Conservation (phyloP, 2,888 invertebrate genomes). For the Pheosia tremula region DNA sequence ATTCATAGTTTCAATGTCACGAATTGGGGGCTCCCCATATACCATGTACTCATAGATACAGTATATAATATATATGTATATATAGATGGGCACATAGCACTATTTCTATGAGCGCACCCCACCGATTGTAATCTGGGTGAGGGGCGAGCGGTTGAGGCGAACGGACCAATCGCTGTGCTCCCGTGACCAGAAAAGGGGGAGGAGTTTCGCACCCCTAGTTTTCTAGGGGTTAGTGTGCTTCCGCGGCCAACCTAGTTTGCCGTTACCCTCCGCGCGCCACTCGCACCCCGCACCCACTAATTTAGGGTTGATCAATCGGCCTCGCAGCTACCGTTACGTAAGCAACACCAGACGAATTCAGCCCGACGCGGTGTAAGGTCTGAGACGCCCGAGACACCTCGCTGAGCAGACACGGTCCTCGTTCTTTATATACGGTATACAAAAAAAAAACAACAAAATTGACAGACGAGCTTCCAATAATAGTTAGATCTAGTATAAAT, state of each 20-base stretch:
- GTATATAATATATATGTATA: slow-evolving; percentile 58
- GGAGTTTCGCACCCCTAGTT: slow-evolving; percentile 85
- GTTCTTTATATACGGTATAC: slow-evolving; percentile 4
- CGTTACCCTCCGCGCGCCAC: slow-evolving; percentile 69
- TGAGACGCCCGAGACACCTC: slow-evolving; percentile 19
- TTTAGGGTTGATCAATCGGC: slow-evolving; percentile 83
- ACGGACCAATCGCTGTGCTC: slow-evolving; percentile 82
- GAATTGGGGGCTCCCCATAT: slow-evolving; percentile 66
- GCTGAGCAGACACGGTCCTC: slow-evolving; percentile 9
- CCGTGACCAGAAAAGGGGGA: slow-evolving; percentile 84
- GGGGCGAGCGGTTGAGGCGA: slow-evolving; percentile 76
- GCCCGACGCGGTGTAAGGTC: slow-evolving; percentile 25
- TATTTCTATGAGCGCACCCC: slow-evolving; percentile 84
- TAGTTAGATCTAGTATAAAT: slow-evolving; percentile 3
- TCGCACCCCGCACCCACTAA: slow-evolving; percentile 72
- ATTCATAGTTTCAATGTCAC: slow-evolving; percentile 72
- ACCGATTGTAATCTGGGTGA: slow-evolving; percentile 83
- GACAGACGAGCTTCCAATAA: slow-evolving; percentile 2
- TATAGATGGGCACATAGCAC: slow-evolving; percentile 75
- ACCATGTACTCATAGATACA: slow-evolving; percentile 55
- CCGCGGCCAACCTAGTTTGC: slow-evolving; percentile 84
- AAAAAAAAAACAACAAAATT: slow-evolving; percentile 3
- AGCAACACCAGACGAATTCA: slow-evolving; percentile 62
- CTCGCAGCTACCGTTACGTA: slow-evolving; percentile 69
- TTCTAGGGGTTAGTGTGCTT: slow-evolving; percentile 85